Percentiles rank a stretch among this genome's conserved stretches.
These are phyloP conservation scores for Muscicapa adusta DNA, from an alignment of 2,113 vertebrate species.

Conservation along the genomic window DNA sequence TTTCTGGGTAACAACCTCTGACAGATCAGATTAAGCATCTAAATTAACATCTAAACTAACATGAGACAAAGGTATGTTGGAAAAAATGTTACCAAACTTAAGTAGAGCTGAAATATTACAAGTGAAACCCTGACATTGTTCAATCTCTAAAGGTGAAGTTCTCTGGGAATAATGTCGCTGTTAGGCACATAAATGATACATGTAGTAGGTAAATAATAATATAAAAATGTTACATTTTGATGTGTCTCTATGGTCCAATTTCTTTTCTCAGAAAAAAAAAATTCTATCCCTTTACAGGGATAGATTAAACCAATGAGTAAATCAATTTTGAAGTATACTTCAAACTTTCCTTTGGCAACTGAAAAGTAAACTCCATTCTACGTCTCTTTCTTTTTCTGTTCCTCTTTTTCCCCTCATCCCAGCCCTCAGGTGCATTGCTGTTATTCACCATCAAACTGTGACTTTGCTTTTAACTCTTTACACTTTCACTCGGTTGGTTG, in stretches of 20 bases:
- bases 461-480: not conserved
- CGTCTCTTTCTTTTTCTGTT: not conserved
- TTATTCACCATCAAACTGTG: not conserved
- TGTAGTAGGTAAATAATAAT: not conserved
- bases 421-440: not conserved
- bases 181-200: not conserved
- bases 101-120: not conserved
- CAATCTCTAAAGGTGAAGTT: not conserved
- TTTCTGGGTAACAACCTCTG: not conserved
- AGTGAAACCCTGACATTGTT: not conserved
- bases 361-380: not conserved
- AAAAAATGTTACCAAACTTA: not conserved
- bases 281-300: not conserved
- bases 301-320: not conserved
- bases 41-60: not conserved
- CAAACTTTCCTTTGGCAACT: not conserved
- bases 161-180: not conserved
- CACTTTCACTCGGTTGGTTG: too few species aligned
- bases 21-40: not conserved
- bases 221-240: not conserved
- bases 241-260: not conserved
- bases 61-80: not conserved
- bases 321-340: not conserved
- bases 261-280: not conserved
- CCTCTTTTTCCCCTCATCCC: not conserved